Evolutionary conservation across 2,113 vertebrate genomes (phyloP), one percentile per base, ranked within the genome.

Genomic region (Petromus typicus): DNA sequence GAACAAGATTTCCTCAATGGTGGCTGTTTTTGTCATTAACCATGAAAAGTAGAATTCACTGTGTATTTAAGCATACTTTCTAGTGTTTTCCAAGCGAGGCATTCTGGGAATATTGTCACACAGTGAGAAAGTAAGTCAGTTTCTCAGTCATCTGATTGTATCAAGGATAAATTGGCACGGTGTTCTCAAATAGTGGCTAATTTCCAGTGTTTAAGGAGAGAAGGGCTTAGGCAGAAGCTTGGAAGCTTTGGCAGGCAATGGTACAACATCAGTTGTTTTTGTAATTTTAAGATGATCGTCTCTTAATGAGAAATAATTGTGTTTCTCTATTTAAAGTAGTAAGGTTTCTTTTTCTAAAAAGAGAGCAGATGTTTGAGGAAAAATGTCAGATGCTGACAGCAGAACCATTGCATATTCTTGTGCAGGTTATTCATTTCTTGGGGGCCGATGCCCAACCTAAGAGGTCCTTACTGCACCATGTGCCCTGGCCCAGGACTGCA

Each of bases 121-220:
- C 40, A 81, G 34, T 64, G n/a, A 94, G 30, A 95, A 59, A 59
- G 71, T 85, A 80, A 67, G 40, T 79, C 22, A 8, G 4, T 67
- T 90, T 92, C 92, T 85, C 66, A 37, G 80, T 86, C 59, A 79
- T 67, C 73, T 90, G n/a, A 73, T 86, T 89, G 4, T 84, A 63
- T 84, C 76, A 91, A 75, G 30, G 43, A 16, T 91, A 83, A 63
- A 3, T 86, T 89, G 81, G 6, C 59, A 37, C 40, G 37, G 30
- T 45, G 34, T 1, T 51, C 25, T 87, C 92, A 84, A 63, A 69
- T 56, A 84, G 34, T 76, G 75, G 57, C 59, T 89, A 3, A 27
- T 78, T 94, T 92, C 92, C 43, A 90, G 17, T 57, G 63, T 76
- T 80, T 80, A 69, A 76, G 43, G 76, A 82, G 27, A 80, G 89